These are phyloP conservation scores for Peromyscus attwateri DNA, from an alignment of 2,797 vertebrate species.

Conservation along the genomic window DNA sequence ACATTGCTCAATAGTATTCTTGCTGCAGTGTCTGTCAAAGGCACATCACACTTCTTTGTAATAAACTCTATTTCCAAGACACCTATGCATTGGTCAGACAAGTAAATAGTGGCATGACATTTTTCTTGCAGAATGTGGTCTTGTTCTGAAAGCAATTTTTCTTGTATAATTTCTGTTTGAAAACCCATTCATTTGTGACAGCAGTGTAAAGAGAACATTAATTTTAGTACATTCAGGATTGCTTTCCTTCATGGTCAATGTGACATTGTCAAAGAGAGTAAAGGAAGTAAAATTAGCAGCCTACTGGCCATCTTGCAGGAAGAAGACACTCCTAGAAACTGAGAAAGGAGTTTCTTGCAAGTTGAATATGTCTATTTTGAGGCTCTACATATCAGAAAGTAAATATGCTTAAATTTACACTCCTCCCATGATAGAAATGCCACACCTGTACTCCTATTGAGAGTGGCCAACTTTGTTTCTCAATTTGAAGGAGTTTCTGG, in stretches of 20 bases:
- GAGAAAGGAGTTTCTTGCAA: background rate
- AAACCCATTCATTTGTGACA: constrained; percentile 81
- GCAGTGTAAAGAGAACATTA: constrained; percentile 77
- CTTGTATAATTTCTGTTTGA: constrained; percentile 82
- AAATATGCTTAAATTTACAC: background rate
- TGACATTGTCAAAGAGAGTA: background rate
- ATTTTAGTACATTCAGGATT: constrained; percentile 74
- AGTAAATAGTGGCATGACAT: constrained; percentile 75
- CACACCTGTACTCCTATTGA: background rate
- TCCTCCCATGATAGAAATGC: fast-evolving
- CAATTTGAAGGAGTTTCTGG: background rate
- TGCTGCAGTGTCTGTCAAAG: constrained; percentile 53
- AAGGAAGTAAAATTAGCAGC: background rate
- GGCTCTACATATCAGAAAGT: constrained; percentile 24
- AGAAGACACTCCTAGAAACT: background rate
- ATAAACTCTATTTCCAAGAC: constrained; percentile 75
- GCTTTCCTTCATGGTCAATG: constrained; percentile 70
- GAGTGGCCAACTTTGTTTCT: background rate
- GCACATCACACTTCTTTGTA: constrained; percentile 48
- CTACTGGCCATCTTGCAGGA: background rate
- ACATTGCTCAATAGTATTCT: constrained; percentile 53
- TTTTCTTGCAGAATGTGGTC: constrained; percentile 74
- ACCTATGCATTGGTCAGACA: constrained; percentile 67
- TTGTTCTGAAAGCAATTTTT: constrained; percentile 80
- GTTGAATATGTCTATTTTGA: background rate